Conservation (phyloP, 1,140 invertebrate genomes). For the Leptinotarsa texana region DNA sequence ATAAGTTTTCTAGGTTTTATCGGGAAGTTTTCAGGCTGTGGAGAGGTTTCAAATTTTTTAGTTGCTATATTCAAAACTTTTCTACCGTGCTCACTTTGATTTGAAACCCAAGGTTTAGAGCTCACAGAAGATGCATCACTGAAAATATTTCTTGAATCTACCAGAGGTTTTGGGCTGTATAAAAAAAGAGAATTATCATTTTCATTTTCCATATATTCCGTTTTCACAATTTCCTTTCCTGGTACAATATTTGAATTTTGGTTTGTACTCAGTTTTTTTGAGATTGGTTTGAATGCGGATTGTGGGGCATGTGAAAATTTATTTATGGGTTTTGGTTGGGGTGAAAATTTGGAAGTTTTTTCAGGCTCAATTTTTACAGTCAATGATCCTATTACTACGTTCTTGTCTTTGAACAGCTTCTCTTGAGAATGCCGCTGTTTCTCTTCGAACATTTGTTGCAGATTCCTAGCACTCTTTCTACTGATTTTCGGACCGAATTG, state of each 20-base stretch:
- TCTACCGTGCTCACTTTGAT: constrained; percentile 49
- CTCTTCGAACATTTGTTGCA: constrained; percentile 54
- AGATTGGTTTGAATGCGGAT: constrained; percentile 68
- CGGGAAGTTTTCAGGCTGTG: constrained; percentile 38
- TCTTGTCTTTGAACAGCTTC: constrained; percentile 29
- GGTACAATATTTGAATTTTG: constrained; percentile 35
- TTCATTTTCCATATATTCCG: constrained; percentile 32
- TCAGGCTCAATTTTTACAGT: constrained; percentile 54
- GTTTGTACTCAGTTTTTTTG: constrained; percentile 36
- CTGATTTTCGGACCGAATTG: constrained; percentile 53
- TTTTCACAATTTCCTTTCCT: constrained; percentile 36
- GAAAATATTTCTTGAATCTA: constrained; percentile 11
- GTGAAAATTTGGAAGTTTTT: constrained; percentile 52
- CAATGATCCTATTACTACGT: constrained; percentile 55
- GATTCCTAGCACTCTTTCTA: constrained; percentile 52
- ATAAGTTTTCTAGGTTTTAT: constrained; percentile 43
- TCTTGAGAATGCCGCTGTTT: constrained; percentile 53
- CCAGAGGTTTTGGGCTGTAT: constrained; percentile 51
- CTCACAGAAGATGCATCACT: constrained; percentile 30
- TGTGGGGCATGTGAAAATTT: constrained; percentile 73
- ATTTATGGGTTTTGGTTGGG: constrained; percentile 65
- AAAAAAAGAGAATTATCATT: constrained; percentile 40
- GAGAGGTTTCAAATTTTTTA: constrained; percentile 57
- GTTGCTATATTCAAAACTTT: constrained; percentile 54
- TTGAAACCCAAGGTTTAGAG: constrained; percentile 52